Conservation (phyloP, 2,888 invertebrate species). For the Leptinotarsa rubiginosa region DNA sequence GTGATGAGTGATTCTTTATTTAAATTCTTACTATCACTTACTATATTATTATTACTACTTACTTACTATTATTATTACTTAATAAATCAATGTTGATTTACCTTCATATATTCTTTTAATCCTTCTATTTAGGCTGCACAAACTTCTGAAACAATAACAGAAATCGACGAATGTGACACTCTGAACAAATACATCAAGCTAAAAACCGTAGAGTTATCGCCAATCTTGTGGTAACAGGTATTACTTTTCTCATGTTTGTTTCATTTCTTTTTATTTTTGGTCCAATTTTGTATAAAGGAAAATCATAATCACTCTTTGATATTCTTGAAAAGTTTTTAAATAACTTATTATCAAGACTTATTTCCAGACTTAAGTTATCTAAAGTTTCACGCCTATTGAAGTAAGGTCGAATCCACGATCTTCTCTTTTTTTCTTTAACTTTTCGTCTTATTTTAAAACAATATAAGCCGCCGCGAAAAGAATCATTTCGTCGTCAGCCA, state of each 20-base stretch:
- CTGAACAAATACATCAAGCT: too few relatives aligned
- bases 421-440: constrained; percentile 3
- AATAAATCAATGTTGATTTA: neutral
- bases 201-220: too few relatives aligned
- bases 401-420: constrained; percentile 6
- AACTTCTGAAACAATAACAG: neutral
- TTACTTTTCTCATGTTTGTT: too few relatives aligned
- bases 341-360: constrained; percentile 13
- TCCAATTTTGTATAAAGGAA: constrained; percentile 17
- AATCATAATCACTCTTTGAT: constrained; percentile 6
- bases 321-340: constrained; percentile 25
- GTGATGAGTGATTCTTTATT: too few relatives aligned
- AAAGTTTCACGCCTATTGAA: constrained; percentile 17
- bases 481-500: neutral
- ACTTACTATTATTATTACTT: neutral
- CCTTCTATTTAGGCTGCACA: neutral
- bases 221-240: too few relatives aligned
- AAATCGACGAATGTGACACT: too few relatives aligned
- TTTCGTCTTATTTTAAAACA: constrained; percentile 5
- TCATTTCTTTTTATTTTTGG: neutral
- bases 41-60: neutral
- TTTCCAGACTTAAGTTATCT: constrained; percentile 20
- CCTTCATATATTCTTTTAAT: neutral
- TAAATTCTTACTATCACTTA: too few relatives aligned
- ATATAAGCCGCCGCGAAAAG: constrained; percentile 8